Evolutionary conservation across 1,140 invertebrate genomes (phyloP), one percentile per base, ranked within the genome.

Genomic region (Mizuhopecten yessoensis): DNA sequence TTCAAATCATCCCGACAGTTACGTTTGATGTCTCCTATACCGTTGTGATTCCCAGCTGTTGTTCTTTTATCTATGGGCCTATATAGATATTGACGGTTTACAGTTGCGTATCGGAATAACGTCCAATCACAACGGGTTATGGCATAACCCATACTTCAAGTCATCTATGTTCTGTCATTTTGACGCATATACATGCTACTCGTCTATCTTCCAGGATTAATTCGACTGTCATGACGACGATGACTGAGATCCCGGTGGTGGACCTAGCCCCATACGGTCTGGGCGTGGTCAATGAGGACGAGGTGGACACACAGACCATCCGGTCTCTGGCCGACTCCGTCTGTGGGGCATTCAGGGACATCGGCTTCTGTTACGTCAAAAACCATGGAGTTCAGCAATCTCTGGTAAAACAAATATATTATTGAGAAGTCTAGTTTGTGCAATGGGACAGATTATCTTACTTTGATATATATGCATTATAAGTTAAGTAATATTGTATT

Each of bases 281-380:
- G 1, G 89, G 86, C 23, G 86, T 29, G 34, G 89, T 89, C 29
- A 29, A 33, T n/a, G 75, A 86, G 15, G 42, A n/a, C 34, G 33
- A 75, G 5, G 17, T 86, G 34, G 75, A 86, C 20, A 33, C 34
- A 45, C 29, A n/a, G 23, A 34, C 42, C 34, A 36, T 42, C 13
- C 87, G 29, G 23, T 36, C 39, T 15, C 23, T 93, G 39, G 92
- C 88, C 34, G 29, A 33, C 34, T 57, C 87, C 20, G 75, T 93
- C 0, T 90, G 90, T 89, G 57, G 89, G 33, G 92, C 92, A 0
- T 91, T 93, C 15, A 45, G 86, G 29, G 89, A 45, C 34, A 86
- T 90, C 20, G 92, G 92, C 34, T 93, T 93, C 86, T 93, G 91
- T 34, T 92, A 93, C 34, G 33, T 93, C n/a, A 93, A 92, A 89